These are phyloP conservation scores for Pampusana beccarii DNA, from an alignment of 2,113 vertebrate genomes.

Conservation along the genomic window DNA sequence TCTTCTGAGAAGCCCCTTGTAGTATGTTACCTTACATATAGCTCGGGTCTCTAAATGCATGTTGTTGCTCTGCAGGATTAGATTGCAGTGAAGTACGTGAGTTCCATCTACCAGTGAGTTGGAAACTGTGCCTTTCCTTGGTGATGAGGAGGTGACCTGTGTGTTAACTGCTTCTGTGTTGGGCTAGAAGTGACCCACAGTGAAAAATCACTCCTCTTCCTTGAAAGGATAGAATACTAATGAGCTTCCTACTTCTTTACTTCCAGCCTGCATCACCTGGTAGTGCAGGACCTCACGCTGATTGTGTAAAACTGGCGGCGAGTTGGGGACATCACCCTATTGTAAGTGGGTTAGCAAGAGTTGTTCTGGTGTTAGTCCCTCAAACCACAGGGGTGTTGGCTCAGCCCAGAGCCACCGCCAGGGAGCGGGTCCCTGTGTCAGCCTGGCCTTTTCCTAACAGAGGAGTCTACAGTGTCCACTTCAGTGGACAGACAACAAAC, in stretches of 20 bases:
- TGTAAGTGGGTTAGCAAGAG: not conserved
- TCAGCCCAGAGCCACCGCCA: not conserved
- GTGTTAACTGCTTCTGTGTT: not conserved
- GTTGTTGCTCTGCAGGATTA: not conserved
- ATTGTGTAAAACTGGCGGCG: not conserved
- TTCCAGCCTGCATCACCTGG: not conserved
- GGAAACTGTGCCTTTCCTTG: not conserved
- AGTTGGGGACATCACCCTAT: not conserved
- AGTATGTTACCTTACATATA: not conserved
- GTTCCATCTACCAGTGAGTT: accelerated
- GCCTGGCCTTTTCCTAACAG: not conserved
- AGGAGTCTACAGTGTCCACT: not conserved
- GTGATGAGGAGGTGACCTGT: not conserved
- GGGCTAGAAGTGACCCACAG: not conserved
- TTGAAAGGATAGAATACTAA: not conserved
- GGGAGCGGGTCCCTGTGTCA: too few relatives aligned
- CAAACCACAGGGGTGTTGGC: not conserved
- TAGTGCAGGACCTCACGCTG: not conserved
- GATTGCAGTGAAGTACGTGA: not conserved
- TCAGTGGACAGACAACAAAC: not conserved
- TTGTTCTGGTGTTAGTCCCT: not conserved
- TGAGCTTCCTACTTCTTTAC: not conserved
- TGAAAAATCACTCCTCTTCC: not conserved
- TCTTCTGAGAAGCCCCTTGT: not conserved
- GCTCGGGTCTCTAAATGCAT: not conserved